Base-by-base conservation (phyloP, 1,140 invertebrate genomes). In the Cyphomyrmex costatus region DNA sequence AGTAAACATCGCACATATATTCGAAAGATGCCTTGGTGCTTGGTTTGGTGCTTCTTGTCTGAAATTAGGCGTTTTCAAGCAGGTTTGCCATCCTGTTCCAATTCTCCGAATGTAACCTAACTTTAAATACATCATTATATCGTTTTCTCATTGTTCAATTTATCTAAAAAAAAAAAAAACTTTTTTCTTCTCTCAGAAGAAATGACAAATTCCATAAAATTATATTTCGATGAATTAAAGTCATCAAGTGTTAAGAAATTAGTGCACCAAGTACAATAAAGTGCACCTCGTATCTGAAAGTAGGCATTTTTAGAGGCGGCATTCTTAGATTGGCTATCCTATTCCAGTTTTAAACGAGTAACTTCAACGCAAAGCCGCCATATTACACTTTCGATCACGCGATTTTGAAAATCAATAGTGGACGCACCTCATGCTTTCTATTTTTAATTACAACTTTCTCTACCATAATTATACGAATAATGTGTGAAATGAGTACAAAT, bases 401-500 rank as follows among this genome's bases (percentile, higher is more conserved):
- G n/a, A 76, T 76, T 42, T 76, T 36, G 30, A 76, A 76, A 76
- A 76, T 76, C 73, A 76, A 76, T 76, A 76, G 6, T 14, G 10
- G 53, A 74, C 19, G 30, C n/a, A 3, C n/a, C 30, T 76, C 14
- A 42, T 33, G 3, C 12, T 14, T 21, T n/a, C 5, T 16, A 56
- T 7, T 53, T 33, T 56, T 36, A 60, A 58, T 58, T 36, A 42
- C 30, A 56, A 74, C 21, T 36, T 58, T 19, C 10, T 16, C n/a
- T 8, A 4, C 7, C 3, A 27, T 19, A 19, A 27, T 33, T 36
- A 3, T 24, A 58, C 14, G 6, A 42, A 33, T 53, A 3, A n/a
- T 12, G 16, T 16, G 12, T 16, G n/a, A n/a, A n/a, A n/a, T n/a
- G n/a, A n/a, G n/a, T 24, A 58, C 14, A 3, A 42, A 33, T 53